A percentile compares a stretch with the other conserved stretches of the same genome.
Evolutionary conservation across 2,797 vertebrate species (phyloP).

Genomic region (Mallotus villosus): DNA sequence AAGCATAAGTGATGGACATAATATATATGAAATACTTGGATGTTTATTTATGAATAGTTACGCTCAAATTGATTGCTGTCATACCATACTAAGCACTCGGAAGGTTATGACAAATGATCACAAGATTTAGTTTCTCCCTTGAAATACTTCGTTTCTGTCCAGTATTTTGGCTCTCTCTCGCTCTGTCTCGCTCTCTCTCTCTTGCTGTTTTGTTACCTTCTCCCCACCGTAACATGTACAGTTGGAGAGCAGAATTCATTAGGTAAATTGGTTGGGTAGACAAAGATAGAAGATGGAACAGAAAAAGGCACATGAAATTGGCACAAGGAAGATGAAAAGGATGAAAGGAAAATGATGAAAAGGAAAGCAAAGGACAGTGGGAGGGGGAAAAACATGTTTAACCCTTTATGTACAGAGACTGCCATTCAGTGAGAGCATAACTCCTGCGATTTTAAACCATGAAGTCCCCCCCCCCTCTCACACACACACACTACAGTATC

Average conservation of each 20-base stretch:
- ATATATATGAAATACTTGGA: not conserved
- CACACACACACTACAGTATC: constrained; percentile 17
- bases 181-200: constrained; percentile 3
- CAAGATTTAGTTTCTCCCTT: too few relatives aligned
- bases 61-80: not conserved
- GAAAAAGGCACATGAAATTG: not conserved
- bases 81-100: too few relatives aligned
- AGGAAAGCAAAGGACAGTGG: not conserved
- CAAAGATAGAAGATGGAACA: not conserved
- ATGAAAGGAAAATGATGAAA: not conserved
- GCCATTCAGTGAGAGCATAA: too few relatives aligned
- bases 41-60: not conserved
- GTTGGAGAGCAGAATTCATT: constrained; percentile 47
- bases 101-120: too few relatives aligned
- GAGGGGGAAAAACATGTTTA: constrained; percentile 9
- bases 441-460: too few relatives aligned
- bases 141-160: constrained; percentile 6
- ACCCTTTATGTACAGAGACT: too few relatives aligned
- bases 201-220: constrained; percentile 44
- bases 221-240: constrained; percentile 31
- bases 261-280: constrained; percentile 36
- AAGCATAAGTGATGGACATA: not conserved
- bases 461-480: too few relatives aligned
- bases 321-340: not conserved
- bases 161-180: constrained; percentile 16